A percentile compares a stretch with the other conserved stretches of the same genome.
Evolutionary conservation across 2,888 invertebrate genomes (phyloP).

Genomic region (Tetramorium bicarinatum): DNA sequence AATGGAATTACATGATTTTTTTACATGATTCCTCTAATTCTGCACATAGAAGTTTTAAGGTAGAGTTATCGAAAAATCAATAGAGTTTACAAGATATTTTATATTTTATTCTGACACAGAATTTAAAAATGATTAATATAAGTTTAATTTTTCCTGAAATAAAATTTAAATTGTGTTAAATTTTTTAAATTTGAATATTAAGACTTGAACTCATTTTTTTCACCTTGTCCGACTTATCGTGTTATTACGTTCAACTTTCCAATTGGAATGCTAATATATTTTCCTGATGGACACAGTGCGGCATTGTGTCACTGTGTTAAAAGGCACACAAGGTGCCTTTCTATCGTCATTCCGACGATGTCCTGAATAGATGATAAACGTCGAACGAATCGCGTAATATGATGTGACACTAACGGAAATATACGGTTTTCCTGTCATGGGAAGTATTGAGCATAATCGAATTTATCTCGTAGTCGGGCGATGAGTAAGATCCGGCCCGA

Average conservation of each 20-base stretch:
- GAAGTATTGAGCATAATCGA: neutral
- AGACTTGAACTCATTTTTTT: neutral
- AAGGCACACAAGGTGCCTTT: neutral
- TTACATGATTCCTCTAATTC: no score
- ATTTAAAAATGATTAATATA: neutral
- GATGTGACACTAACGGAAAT: conserved; percentile 7
- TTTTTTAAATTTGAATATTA: neutral
- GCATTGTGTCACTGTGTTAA: neutral
- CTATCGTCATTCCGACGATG: neutral
- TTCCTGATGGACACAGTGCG: neutral
- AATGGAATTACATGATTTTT: no score
- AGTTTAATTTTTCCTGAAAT: neutral
- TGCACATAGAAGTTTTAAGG: no score
- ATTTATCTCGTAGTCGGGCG: conserved; percentile 15
- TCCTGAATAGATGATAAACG: conserved; percentile 10
- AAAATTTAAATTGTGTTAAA: conserved; percentile 9
- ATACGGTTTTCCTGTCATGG: neutral
- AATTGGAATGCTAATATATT: conserved; percentile 8
- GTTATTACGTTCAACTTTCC: conserved; percentile 1
- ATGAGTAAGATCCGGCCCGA: conserved; percentile 45
- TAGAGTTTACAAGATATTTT: no score
- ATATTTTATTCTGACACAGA: no score
- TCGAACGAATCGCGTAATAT: conserved; percentile 10
- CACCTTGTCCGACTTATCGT: neutral
- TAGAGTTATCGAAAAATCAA: no score